Evolutionary conservation across 2,888 invertebrate species (phyloP).

Genomic region (Cerastis rubricosa): DNA sequence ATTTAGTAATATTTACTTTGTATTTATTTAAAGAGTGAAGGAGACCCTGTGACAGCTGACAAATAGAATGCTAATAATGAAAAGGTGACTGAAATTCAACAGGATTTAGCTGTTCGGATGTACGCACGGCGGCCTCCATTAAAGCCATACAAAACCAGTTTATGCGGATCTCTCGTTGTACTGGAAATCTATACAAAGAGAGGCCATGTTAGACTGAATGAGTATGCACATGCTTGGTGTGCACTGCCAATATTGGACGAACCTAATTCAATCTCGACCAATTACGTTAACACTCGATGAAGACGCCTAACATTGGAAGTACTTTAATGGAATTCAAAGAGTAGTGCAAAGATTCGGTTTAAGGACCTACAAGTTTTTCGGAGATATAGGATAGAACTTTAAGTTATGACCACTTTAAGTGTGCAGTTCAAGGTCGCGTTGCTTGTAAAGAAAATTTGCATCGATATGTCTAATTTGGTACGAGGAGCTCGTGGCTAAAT

Average conservation of each 20-base stretch:
- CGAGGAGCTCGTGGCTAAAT: too few species aligned
- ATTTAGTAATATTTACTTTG: too few species aligned
- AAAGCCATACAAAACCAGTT: too few species aligned
- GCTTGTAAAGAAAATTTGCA: background rate
- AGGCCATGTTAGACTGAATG: too few species aligned
- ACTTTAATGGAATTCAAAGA: slow-evolving; percentile 8
- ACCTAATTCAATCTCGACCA: slow-evolving; percentile 36
- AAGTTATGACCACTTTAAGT: background rate
- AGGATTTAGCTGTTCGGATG: background rate
- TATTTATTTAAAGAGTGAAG: slow-evolving; percentile 19
- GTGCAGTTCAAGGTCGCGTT: background rate
- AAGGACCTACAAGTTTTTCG: background rate
- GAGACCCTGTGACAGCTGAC: slow-evolving; percentile 19
- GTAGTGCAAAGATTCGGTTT: background rate
- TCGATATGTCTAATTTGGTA: too few species aligned
- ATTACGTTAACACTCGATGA: slow-evolving; percentile 28
- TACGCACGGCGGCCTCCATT: background rate
- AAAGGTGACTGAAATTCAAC: slow-evolving; percentile 23
- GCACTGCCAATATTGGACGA: slow-evolving; percentile 20
- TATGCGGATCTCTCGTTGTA: too few species aligned
- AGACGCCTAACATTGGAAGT: slow-evolving; percentile 15
- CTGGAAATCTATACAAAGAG: too few species aligned
- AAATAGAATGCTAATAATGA: slow-evolving; percentile 14
- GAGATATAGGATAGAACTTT: background rate
- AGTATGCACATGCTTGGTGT: too few species aligned